phyloP scores from a whole-genome alignment of 2,888 invertebrate genomes.

The Papilio protenor region DNA sequence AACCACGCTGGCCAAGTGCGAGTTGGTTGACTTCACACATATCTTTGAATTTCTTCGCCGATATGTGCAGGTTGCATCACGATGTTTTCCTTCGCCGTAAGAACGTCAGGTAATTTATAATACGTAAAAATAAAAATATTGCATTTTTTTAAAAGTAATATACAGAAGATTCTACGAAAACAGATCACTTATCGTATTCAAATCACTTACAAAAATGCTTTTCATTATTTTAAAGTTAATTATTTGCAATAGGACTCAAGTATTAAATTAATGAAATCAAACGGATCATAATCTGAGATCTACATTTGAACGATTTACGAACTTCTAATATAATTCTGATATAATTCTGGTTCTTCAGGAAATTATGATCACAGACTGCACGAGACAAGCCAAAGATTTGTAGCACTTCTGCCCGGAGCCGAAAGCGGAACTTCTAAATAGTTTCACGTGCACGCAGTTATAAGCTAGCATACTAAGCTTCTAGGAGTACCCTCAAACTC shows the following conservation, averaged over 20 bases:
- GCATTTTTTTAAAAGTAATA: too few species aligned
- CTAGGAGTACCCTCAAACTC: constrained; percentile 38
- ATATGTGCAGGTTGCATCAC: too few species aligned
- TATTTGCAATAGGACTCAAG: too few species aligned
- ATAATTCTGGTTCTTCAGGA: constrained; percentile 23
- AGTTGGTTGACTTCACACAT: too few species aligned
- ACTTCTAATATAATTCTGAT: constrained; percentile 19
- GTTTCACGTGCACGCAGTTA: constrained; percentile 48
- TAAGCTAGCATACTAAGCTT: constrained; percentile 39
- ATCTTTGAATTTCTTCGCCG: too few species aligned
- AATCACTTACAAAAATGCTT: too few species aligned
- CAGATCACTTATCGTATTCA: too few species aligned
- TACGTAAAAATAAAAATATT: too few species aligned
- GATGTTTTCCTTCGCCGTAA: too few species aligned
- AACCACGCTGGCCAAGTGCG: too few species aligned
- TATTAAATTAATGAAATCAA: neutral
- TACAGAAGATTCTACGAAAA: too few species aligned
- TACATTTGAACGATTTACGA: constrained; percentile 1
- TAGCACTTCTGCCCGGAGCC: constrained; percentile 55
- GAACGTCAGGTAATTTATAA: too few species aligned
- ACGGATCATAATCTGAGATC: neutral
- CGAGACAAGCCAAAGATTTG: constrained; percentile 67
- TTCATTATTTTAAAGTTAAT: neutral
- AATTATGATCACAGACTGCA: constrained; percentile 54
- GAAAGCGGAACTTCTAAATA: constrained; percentile 53